Conservation (phyloP, 2,113 vertebrate species). For the Ellobius talpinus region DNA sequence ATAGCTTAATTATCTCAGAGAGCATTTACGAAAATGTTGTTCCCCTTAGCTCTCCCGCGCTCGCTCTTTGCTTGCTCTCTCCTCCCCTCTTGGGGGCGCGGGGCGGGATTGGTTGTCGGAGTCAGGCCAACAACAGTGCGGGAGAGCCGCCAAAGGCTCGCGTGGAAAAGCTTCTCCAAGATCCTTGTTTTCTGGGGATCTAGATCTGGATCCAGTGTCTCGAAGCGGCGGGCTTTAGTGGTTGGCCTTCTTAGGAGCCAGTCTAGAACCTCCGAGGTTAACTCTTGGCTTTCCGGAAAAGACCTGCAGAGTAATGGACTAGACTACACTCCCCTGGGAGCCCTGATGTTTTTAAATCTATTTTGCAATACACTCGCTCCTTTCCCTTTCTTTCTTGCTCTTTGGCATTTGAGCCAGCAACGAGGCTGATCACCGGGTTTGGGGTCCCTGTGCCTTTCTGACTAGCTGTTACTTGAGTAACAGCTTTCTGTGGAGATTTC, state of each 20-base stretch:
- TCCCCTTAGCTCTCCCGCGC: conserved; percentile 63
- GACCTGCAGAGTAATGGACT: neutral
- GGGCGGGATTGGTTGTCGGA: conserved; percentile 60
- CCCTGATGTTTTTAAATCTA: neutral
- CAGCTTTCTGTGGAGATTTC: neutral
- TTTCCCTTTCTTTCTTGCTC: neutral
- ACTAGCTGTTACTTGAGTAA: neutral
- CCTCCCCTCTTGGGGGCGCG: conserved; percentile 53
- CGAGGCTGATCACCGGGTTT: neutral
- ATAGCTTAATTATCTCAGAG: conserved; percentile 80
- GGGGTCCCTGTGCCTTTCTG: neutral
- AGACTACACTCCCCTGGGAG: neutral
- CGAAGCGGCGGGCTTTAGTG: neutral
- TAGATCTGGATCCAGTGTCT: neutral
- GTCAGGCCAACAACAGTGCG: conserved; percentile 2
- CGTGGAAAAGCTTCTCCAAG: neutral
- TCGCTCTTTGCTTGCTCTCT: neutral
- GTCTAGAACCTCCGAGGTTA: neutral
- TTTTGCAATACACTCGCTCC: neutral
- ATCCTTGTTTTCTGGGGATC: neutral
- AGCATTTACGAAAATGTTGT: conserved; percentile 72
- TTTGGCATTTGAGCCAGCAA: neutral
- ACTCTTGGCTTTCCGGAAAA: neutral
- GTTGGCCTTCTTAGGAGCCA: neutral
- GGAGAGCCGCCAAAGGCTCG: neutral